Evolutionary conservation across 2,797 vertebrate genomes (phyloP).

Genomic region (Numenius phaeopus): DNA sequence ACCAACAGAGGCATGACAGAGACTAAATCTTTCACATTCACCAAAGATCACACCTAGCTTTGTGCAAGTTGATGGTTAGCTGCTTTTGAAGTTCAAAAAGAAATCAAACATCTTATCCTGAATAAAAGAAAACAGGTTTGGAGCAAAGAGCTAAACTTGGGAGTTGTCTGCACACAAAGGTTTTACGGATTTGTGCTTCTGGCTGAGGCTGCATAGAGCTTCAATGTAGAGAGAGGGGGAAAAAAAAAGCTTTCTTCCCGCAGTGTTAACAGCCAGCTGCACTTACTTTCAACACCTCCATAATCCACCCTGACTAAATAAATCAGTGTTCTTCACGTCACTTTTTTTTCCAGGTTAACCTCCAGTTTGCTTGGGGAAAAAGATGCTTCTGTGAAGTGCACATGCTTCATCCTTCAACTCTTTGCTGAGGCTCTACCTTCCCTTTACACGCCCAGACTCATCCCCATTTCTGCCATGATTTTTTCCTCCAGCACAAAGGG

Average conservation of each 20-base stretch:
- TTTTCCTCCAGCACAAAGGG: background rate
- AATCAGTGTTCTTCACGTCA: background rate
- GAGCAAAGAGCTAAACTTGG: background rate
- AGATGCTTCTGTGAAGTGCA: background rate
- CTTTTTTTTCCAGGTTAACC: background rate
- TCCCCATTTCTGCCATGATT: background rate
- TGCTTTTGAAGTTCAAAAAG: background rate
- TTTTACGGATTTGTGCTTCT: background rate
- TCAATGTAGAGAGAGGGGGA: fast-evolving
- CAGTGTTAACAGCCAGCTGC: background rate
- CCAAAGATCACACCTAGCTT: background rate
- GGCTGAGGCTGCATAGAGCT: background rate
- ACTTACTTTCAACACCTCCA: background rate
- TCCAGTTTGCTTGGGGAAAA: background rate
- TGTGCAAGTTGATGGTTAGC: background rate
- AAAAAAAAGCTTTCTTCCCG: fast-evolving
- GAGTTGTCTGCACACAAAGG: background rate
- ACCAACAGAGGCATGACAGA: background rate
- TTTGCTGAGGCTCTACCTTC: background rate
- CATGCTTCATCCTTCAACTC: background rate
- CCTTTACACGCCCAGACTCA: background rate
- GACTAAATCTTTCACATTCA: background rate
- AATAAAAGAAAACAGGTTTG: background rate
- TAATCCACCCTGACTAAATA: background rate
- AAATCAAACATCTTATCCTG: background rate